A percentile compares a stretch with the other conserved stretches of the same genome.
phyloP scores from a whole-genome alignment of 2,888 invertebrate species.

The Hirtodrosophila confusa region DNA sequence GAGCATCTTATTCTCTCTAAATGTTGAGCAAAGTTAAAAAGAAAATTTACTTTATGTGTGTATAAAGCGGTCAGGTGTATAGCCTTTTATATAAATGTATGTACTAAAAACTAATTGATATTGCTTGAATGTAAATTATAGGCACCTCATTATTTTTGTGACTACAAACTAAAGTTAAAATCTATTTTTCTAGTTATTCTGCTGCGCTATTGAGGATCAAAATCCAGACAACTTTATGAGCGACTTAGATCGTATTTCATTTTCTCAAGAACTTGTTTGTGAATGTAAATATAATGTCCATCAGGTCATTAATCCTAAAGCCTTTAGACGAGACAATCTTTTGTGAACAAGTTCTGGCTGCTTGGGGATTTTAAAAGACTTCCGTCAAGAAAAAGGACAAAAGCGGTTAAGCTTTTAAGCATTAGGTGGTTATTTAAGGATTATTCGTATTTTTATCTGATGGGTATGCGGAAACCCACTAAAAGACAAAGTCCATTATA shows the following conservation, averaged over 20 bases:
- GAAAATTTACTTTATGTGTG: constrained; percentile 58
- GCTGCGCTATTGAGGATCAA: constrained; percentile 48
- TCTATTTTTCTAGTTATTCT: constrained; percentile 61
- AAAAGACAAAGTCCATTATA: no score
- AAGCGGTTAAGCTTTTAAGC: not conserved
- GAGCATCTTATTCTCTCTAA: constrained; percentile 24
- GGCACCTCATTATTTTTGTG: constrained; percentile 41
- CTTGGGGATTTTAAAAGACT: not conserved
- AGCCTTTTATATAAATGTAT: constrained; percentile 21
- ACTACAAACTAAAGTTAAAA: constrained; percentile 23
- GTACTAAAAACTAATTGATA: constrained; percentile 31
- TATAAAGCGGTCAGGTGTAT: constrained; percentile 46
- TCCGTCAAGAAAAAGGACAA: not conserved
- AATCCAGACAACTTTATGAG: constrained; percentile 65
- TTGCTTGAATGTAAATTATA: constrained; percentile 54
- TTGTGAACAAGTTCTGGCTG: not conserved
- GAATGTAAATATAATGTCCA: constrained; percentile 1
- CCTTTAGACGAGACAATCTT: no score
- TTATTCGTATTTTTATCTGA: no score
- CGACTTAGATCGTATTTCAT: constrained; percentile 13
- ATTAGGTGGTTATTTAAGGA: not conserved
- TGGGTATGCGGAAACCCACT: no score
- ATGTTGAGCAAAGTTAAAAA: constrained; percentile 32
- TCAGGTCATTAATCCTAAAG: not conserved
- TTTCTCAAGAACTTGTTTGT: constrained; percentile 6